Percentiles rank a stretch among this genome's conserved stretches.
Conservation (phyloP, 2,113 vertebrate genomes). For the Butorides virescens region DNA sequence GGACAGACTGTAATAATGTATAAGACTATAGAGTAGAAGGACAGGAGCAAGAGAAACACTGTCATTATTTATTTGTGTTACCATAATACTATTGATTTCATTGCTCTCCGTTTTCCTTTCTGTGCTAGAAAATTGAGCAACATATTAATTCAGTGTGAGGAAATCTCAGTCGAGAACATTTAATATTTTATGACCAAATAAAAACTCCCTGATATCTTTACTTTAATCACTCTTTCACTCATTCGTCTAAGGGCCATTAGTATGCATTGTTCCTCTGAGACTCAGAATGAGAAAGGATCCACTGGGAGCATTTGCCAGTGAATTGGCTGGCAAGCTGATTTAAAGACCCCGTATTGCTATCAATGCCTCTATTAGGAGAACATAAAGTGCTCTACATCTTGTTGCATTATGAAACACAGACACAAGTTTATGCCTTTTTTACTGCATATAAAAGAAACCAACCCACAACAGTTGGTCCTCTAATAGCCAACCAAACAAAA, state of each 20-base stretch:
- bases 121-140: neutral
- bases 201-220: neutral
- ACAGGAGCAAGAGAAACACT: neutral
- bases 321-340: neutral
- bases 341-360: neutral
- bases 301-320: neutral
- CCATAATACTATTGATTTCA: neutral
- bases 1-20: neutral
- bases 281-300: neutral
- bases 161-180: neutral
- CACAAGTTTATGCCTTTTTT: neutral
- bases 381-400: neutral
- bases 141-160: neutral
- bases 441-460: neutral
- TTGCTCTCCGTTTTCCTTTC: neutral
- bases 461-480: neutral
- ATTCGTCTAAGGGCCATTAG: neutral
- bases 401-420: neutral
- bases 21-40: neutral
- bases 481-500: neutral
- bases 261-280: neutral
- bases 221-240: neutral
- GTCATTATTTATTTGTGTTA: neutral
- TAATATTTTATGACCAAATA: neutral
- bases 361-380: neutral